A percentile compares a stretch with the other conserved stretches of the same genome.
Conservation (phyloP, 2,888 invertebrate genomes). For the Ptilodon capucinus region DNA sequence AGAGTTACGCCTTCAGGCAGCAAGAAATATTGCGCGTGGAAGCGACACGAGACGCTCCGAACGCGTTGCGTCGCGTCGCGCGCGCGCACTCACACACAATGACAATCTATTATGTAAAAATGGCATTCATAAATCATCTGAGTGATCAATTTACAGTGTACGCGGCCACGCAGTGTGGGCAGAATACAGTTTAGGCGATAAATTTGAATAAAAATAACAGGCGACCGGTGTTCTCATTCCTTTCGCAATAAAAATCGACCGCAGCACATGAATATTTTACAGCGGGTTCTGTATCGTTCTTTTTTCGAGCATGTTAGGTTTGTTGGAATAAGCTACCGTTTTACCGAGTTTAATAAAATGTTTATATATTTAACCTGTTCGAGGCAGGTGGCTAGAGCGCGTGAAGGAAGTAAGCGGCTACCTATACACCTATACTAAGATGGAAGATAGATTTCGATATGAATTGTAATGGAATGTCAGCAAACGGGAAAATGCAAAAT, state of each 20-base stretch:
- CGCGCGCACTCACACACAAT: conserved; percentile 11
- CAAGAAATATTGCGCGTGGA: conserved; percentile 40
- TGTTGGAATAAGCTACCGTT: conserved; percentile 1
- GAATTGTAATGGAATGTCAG: conserved; percentile 9
- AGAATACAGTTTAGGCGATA: conserved; percentile 46
- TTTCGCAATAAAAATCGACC: conserved; percentile 32
- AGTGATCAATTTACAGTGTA: conserved; percentile 55
- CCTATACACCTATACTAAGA: conserved; percentile 6
- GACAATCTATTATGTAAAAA: conserved; percentile 53
- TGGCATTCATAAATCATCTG: conserved; percentile 47
- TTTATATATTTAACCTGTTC: neutral
- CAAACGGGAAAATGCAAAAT: conserved; percentile 8
- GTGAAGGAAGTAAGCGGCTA: conserved; percentile 9
- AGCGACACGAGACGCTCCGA: conserved; percentile 19
- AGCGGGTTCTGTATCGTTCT: conserved; percentile 1
- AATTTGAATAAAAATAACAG: conserved; percentile 50
- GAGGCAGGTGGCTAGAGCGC: neutral
- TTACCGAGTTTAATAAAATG: neutral
- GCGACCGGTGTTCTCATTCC: conserved; percentile 29
- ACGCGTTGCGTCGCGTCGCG: conserved; percentile 6
- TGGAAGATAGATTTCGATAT: conserved; percentile 4
- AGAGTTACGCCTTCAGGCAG: conserved; percentile 31
- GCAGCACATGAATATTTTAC: conserved; percentile 23
- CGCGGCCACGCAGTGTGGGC: conserved; percentile 47
- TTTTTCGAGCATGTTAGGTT: neutral